Evolutionary conservation across 2,888 invertebrate genomes (phyloP), one percentile per base, ranked within the genome.

Genomic region (Nomada ruficornis): DNA sequence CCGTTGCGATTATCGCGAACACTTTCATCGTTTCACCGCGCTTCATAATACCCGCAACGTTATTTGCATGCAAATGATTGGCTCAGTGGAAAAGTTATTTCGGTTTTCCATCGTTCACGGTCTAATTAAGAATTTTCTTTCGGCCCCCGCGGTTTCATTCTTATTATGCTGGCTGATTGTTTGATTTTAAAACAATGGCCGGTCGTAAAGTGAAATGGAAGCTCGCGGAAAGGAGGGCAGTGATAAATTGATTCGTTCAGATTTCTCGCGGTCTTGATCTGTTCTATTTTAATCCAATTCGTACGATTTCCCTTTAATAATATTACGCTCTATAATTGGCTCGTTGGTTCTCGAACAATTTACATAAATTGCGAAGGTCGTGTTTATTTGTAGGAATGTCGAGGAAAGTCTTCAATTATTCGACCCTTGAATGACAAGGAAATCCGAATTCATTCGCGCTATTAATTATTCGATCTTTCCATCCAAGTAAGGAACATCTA

Each of bases 31-130:
- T 71, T 50, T 50, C 26, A 29, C 62, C 54, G 29, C n/a, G 7
- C 26, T 63, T 13, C 54, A 36, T 42, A 50, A 23, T 54, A 47
- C 18, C 4, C 13, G 42, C 7, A 3, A 15, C 11, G 55, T 57
- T 57, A 65, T 73, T 73, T 73, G 20, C 65, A 73, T 73, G 65
- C 73, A 73, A 73, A 73, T 73, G n/a, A 65, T 64, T n/a, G 72
- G 57, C 64, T 65, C 65, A 57, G 65, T 23, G 55, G 20, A n/a
- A 47, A 44, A 36, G 29, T 57, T 55, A 44, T 55, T 73, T 72
- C 64, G 20, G 2, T 57, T 57, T 54, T 15, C 20, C 55, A 47
- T 57, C 44, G 26, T 47, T 44, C 54, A n/a, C 26, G 18, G 3
- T 73, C 57, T 65, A 73, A 73, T 73, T 73, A 65, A 70, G 60